Base-by-base conservation (phyloP, 2,797 vertebrate genomes). In the Hydrolagus colliei region DNA sequence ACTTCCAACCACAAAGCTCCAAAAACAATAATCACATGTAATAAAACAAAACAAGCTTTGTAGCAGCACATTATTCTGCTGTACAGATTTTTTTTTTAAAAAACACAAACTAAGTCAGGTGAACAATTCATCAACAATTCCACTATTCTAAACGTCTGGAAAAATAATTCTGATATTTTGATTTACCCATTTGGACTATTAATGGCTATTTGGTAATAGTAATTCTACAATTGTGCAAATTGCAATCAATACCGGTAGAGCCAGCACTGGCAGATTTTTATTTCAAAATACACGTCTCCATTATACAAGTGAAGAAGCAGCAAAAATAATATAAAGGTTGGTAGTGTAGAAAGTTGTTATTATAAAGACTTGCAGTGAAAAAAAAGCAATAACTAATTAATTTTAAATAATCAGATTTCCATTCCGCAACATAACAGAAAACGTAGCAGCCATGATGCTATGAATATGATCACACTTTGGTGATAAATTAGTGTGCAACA, bases 1-100 rank as follows among this genome's bases (percentile, higher is more conserved):
- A 79, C 62, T 80, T 80, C 22, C 78, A 80, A 80, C 65, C 79
- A 84, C 79, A 80, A 80, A 67, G 62, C 78, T 80, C 78, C 62
- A 84, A 32, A 80, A 71, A 68, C 79, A 82, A 20, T 71, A 27
- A 11, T 84, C 63, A 84, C 79, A 84, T 71, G 63, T 52, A 71
- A 82, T 68, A 32, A 52, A 52, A 52, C 41, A 52, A 52, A 67
- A 27, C 67, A 82, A 82, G 63, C 79, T 68, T 84, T 71, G 79
- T 65, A 68, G 79, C 4, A 71, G 16, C 79, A 80, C 62, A 20
- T 84, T 68, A 68, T 71, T 41, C 41, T 84, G 79, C 65, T 84
- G 18, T 68, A 84, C 63, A 84, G 18, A 52, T 52, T 52, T 22
- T 72, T 9, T 41, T 52, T 41, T 20, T 68, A 82, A 84, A 79